phyloP scores from a whole-genome alignment of 2,797 vertebrate genomes.

The Manis crassicaudata region DNA sequence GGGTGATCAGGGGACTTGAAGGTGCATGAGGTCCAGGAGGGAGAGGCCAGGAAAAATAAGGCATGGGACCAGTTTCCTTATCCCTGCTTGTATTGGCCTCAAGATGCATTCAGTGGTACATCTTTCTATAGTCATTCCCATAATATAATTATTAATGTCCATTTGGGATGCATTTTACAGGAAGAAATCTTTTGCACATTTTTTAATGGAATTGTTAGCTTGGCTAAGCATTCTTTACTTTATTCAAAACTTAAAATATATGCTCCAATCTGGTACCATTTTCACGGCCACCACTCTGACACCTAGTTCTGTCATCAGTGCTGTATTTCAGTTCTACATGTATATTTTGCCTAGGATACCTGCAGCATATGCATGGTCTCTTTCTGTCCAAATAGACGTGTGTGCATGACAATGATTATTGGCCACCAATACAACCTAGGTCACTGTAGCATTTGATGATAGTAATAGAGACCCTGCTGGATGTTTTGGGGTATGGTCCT shows the following conservation, averaged over 20 bases:
- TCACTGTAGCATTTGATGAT: background rate
- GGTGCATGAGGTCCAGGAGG: background rate
- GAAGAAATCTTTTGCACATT: background rate
- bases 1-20: background rate
- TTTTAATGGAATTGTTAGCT: background rate
- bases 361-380: background rate
- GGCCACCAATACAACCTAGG: background rate
- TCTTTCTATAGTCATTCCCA: background rate
- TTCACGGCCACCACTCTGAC: background rate
- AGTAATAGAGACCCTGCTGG: background rate
- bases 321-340: background rate
- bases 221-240: background rate
- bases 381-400: background rate
- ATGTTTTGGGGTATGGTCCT: background rate
- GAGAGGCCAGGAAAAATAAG: background rate
- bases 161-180: background rate
- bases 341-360: background rate
- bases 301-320: background rate
- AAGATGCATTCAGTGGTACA: background rate
- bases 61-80: background rate
- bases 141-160: background rate
- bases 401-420: background rate
- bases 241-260: background rate
- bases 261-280: background rate
- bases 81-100: background rate